Conservation (phyloP, 2,888 invertebrate species). For the Crematogaster levior region DNA sequence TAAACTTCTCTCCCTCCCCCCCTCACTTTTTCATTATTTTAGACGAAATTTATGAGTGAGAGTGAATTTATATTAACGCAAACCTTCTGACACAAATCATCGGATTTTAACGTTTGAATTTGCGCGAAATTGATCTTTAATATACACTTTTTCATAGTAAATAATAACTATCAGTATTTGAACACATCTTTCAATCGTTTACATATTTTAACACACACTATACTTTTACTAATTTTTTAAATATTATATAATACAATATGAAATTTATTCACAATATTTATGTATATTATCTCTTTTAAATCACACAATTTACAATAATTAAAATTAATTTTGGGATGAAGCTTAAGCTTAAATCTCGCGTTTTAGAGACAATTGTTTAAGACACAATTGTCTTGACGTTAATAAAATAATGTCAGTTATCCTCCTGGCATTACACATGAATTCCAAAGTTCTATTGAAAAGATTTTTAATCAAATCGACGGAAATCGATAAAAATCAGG, state of each 20-base stretch:
- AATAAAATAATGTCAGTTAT: background rate
- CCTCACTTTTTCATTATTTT: background rate
- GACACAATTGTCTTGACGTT: background rate
- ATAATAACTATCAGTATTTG: background rate
- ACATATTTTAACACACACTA: background rate
- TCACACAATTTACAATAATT: background rate
- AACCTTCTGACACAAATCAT: background rate
- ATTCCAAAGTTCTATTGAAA: background rate
- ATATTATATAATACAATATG: background rate
- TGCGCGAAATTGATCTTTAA: background rate
- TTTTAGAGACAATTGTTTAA: no score
- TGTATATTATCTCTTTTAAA: background rate
- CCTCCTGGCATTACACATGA: background rate
- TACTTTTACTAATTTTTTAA: background rate
- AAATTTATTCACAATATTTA: background rate
- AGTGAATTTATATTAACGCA: background rate
- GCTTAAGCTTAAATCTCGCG: background rate
- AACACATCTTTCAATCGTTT: background rate
- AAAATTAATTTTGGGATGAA: background rate
- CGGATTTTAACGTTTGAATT: background rate
- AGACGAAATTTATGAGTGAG: slow-evolving; percentile 15
- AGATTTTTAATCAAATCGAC: background rate
- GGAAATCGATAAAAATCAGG: background rate
- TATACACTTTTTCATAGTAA: background rate
- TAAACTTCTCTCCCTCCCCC: background rate